phyloP scores from a whole-genome alignment of 2,797 vertebrate species.

The Girardinus metallicus region DNA sequence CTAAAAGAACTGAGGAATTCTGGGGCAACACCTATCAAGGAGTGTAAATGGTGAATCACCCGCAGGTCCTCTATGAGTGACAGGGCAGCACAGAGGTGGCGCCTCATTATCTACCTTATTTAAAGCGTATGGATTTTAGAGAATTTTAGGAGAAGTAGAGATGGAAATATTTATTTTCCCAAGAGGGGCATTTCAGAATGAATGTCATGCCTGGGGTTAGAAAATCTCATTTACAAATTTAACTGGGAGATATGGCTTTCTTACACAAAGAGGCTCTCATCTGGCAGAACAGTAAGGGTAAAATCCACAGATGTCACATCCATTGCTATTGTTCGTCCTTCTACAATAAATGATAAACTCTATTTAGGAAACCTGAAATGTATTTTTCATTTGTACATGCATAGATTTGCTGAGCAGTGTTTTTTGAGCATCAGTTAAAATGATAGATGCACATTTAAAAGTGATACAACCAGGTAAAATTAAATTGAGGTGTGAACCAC shows the following conservation, averaged over 20 bases:
- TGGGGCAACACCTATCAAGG: background rate
- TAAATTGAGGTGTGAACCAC: background rate
- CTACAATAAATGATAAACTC: background rate
- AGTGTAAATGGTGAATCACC: conserved; percentile 21
- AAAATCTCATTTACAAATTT: conserved; percentile 72
- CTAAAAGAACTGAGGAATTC: conserved; percentile 1
- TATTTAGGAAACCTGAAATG: background rate
- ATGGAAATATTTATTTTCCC: conserved; percentile 41
- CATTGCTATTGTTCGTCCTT: background rate
- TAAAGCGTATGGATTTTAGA: conserved; percentile 37
- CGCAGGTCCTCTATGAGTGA: conserved; percentile 32
- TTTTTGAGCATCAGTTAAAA: background rate
- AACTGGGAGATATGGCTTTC: conserved; percentile 42
- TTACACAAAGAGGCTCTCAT: conserved; percentile 49
- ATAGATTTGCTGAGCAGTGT: background rate
- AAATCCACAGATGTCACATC: background rate
- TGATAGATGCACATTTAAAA: background rate
- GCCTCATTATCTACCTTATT: conserved; percentile 24
- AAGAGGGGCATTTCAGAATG: conserved; percentile 26
- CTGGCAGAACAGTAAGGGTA: conserved; percentile 35
- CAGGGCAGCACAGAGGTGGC: conserved; percentile 20
- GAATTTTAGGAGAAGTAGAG: conserved; percentile 25
- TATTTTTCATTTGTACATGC: conserved; percentile 2
- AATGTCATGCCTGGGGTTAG: conserved; percentile 57
- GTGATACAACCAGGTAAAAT: background rate